A percentile compares a stretch with the other conserved stretches of the same genome.
phyloP scores from a whole-genome alignment of 1,140 invertebrate species.

The Bilobella aurantiaca region DNA sequence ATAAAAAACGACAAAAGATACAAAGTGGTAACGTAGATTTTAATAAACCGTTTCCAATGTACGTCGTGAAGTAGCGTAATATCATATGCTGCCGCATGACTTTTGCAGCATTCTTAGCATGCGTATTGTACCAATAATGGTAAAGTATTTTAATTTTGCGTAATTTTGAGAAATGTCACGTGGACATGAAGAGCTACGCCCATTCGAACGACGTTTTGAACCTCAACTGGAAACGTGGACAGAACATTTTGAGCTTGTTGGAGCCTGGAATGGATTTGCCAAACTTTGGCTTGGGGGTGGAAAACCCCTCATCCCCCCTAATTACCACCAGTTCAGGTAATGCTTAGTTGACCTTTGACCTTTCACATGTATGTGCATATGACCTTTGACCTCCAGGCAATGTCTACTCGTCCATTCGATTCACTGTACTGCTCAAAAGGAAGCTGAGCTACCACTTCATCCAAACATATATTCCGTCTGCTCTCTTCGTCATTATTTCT shows the following conservation, averaged over 20 bases:
- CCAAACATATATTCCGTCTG: constrained; percentile 6
- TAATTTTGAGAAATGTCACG: not conserved
- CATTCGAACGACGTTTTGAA: not conserved
- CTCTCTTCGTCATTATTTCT: constrained; percentile 1
- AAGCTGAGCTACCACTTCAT: constrained; percentile 9
- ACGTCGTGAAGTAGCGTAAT: no score
- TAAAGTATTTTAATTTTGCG: no score
- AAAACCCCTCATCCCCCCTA: not conserved
- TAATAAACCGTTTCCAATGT: no score
- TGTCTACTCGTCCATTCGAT: not conserved
- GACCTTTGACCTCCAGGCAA: not conserved
- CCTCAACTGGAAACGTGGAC: not conserved
- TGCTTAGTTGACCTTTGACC: not conserved
- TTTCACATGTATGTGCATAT: not conserved
- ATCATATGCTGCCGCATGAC: no score
- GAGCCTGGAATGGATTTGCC: not conserved
- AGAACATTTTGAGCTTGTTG: not conserved
- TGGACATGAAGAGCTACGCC: constrained; percentile 4
- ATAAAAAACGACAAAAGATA: no score
- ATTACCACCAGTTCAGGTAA: constrained; percentile 1
- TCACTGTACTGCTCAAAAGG: constrained; percentile 1
- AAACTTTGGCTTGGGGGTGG: not conserved
- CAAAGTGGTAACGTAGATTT: no score
- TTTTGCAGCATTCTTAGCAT: no score
- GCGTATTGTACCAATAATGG: no score